These are phyloP conservation scores for Drosophila miranda DNA, from an alignment of 1,140 invertebrate genomes.

Conservation along the genomic window DNA sequence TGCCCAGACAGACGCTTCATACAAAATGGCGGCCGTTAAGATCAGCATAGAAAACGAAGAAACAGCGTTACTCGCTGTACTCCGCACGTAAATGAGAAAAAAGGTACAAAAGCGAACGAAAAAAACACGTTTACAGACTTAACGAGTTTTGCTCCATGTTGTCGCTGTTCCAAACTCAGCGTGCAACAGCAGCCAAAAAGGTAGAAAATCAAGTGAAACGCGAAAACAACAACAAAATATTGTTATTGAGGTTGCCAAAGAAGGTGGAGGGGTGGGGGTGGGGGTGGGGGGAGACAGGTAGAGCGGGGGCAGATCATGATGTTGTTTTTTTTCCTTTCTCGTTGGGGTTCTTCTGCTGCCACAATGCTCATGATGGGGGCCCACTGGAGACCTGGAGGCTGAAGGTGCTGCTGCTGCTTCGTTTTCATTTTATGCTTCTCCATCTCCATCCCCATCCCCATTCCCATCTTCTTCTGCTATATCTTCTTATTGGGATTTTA, in stretches of 20 bases:
- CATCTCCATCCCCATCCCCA: conserved; percentile 9
- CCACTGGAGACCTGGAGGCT: conserved; percentile 36
- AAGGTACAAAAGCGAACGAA: conserved; percentile 43
- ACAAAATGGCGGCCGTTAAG: conserved; percentile 68
- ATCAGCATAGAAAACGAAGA: conserved; percentile 44
- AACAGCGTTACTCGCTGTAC: not conserved
- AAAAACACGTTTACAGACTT: conserved; percentile 68
- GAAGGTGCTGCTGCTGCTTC: conserved; percentile 6
- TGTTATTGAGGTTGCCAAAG: conserved; percentile 68
- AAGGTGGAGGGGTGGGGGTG: not conserved
- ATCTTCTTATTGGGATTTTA: conserved; percentile 13
- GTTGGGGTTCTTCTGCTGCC: conserved; percentile 16
- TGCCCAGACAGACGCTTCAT: conserved; percentile 6
- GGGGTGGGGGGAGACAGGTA: not conserved
- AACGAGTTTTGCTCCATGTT: conserved; percentile 59
- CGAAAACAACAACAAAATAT: conserved; percentile 45
- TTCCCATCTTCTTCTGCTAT: conserved; percentile 5
- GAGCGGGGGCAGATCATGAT: conserved; percentile 19
- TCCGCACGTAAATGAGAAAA: conserved; percentile 24
- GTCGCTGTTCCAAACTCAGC: conserved; percentile 57
- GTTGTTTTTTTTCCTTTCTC: conserved; percentile 6
- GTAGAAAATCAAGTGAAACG: conserved; percentile 50
- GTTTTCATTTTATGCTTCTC: no score
- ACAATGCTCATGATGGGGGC: conserved; percentile 19
- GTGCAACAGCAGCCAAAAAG: conserved; percentile 59